Evolutionary conservation across 1,140 invertebrate species (phyloP).

Genomic region (Geopemphigus sp.): DNA sequence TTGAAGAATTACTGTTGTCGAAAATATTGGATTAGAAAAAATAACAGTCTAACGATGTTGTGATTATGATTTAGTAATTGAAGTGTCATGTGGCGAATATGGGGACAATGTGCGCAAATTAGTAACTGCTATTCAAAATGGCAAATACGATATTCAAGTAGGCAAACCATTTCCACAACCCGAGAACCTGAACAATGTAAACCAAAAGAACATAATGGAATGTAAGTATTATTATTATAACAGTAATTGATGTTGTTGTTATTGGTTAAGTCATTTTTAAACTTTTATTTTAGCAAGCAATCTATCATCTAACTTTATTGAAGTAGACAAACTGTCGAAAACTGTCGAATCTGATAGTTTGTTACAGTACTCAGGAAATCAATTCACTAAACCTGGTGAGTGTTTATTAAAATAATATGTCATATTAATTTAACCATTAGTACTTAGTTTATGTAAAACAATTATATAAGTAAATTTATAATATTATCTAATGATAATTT

Average conservation of each 20-base stretch:
- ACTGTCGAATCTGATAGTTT: conserved; percentile 21
- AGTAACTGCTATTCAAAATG: conserved; percentile 79
- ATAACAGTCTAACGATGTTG: too few relatives aligned
- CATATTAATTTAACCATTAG: too few relatives aligned
- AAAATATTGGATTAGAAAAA: too few relatives aligned
- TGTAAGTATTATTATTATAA: conserved; percentile 19
- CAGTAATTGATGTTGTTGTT: background rate
- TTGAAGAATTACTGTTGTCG: too few relatives aligned
- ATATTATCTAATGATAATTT: conserved; percentile 51
- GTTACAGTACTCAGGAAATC: conserved; percentile 22
- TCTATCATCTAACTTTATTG: conserved; percentile 29
- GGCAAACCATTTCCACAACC: conserved; percentile 64
- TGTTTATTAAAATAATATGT: too few relatives aligned
- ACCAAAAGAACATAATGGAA: conserved; percentile 60
- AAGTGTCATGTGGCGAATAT: conserved; percentile 92
- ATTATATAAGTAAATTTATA: background rate
- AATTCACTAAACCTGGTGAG: conserved; percentile 15
- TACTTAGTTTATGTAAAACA: too few relatives aligned
- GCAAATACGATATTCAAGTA: conserved; percentile 70
- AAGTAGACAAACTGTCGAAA: conserved; percentile 35
- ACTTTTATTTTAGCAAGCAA: conserved; percentile 2
- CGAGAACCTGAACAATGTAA: conserved; percentile 65
- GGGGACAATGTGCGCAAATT: conserved; percentile 84
- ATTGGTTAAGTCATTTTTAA: background rate
- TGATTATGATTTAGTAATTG: conserved; percentile 85